Percentiles rank a stretch among this genome's conserved stretches.
phyloP scores from a whole-genome alignment of 2,888 invertebrate species.

The Ochropleura plecta region DNA sequence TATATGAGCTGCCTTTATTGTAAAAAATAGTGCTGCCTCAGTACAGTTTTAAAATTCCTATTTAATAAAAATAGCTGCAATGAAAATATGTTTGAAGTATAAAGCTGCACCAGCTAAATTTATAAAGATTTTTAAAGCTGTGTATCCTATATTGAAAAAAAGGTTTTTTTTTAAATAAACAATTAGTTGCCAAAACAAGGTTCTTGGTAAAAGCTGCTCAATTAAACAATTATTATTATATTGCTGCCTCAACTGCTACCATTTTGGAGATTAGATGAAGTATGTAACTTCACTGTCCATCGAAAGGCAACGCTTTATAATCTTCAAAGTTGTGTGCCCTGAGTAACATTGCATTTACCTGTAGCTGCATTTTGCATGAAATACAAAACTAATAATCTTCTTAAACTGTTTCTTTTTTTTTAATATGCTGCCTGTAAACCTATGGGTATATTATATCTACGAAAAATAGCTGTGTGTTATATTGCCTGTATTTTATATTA shows the following conservation, averaged over 20 bases:
- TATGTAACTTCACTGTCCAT: slow-evolving; percentile 1
- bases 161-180: slow-evolving; percentile 1
- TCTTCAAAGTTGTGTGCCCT: neutral
- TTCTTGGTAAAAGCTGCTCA: slow-evolving; percentile 48
- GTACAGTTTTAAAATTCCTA: neutral
- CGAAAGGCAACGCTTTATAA: slow-evolving; percentile 30
- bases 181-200: slow-evolving; percentile 18
- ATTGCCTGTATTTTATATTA: slow-evolving; percentile 8
- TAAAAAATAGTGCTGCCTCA: slow-evolving; percentile 25
- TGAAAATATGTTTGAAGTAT: slow-evolving; percentile 1
- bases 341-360: slow-evolving; percentile 7
- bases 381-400: slow-evolving; percentile 22
- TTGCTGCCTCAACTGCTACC: slow-evolving; percentile 11
- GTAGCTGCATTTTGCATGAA: slow-evolving; percentile 31
- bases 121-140: slow-evolving; percentile 14
- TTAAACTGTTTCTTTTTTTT: neutral
- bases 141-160: neutral
- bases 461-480: neutral
- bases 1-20: slow-evolving; percentile 38
- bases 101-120: neutral
- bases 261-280: slow-evolving; percentile 4
- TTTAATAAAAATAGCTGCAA: slow-evolving; percentile 15
- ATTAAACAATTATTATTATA: neutral
- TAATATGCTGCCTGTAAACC: slow-evolving; percentile 20
- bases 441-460: neutral